Evolutionary conservation across 2,888 invertebrate species (phyloP).

Genomic region (Liodrosophila aerea): DNA sequence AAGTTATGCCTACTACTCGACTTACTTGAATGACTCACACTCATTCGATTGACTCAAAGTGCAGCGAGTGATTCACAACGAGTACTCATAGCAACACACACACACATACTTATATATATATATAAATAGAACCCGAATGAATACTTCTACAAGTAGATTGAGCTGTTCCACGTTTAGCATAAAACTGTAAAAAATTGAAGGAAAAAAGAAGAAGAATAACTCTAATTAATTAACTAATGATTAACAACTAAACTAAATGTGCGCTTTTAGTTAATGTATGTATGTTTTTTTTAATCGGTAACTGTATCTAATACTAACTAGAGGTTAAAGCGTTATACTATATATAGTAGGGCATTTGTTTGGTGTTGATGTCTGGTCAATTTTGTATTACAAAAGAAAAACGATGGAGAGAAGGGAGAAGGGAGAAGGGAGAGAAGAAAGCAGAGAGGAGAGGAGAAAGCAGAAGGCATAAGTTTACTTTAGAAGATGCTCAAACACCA

Average conservation of each 20-base stretch:
- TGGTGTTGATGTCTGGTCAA: conserved; percentile 67
- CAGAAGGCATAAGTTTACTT: conserved; percentile 40
- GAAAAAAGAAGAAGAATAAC: conserved; percentile 48
- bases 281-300: conserved; percentile 35
- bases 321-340: conserved; percentile 31
- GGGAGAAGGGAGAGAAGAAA: background rate
- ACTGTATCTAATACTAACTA: conserved; percentile 70
- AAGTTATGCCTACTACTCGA: no score
- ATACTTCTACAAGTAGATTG: conserved; percentile 26
- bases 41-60: no score
- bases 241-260: conserved; percentile 27
- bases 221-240: conserved; percentile 19
- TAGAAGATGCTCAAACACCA: conserved; percentile 62
- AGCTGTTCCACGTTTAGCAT: conserved; percentile 64
- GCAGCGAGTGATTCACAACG: no score
- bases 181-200: conserved; percentile 33
- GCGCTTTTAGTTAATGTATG: conserved; percentile 32
- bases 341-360: conserved; percentile 59
- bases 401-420: background rate
- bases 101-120: background rate
- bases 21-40: no score
- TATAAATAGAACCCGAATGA: conserved; percentile 1
- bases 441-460: background rate
- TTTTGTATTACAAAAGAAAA: conserved; percentile 50
- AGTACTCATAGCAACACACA: background rate